These are phyloP conservation scores for Porites lobata DNA, from an alignment of 92 coral and sea anemone species.

Conservation along the genomic window DNA sequence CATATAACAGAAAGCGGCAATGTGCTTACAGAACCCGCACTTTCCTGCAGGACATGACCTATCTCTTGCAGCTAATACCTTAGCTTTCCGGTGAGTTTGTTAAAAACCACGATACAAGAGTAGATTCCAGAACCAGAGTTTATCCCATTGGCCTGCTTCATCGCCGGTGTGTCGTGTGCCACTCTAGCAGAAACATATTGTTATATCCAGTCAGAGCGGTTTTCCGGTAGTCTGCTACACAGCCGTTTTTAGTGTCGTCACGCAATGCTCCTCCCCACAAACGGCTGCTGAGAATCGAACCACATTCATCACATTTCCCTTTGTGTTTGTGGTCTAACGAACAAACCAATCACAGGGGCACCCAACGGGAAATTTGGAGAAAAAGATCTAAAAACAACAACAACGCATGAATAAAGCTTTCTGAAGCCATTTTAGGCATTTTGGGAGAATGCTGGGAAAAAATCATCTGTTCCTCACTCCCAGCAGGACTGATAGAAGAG, in stretches of 20 bases:
- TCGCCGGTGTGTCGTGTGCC: slow-evolving; percentile 68
- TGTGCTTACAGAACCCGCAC: slow-evolving; percentile 68
- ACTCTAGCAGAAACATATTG: slow-evolving; percentile 62
- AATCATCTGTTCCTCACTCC: not conserved
- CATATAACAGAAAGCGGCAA: slow-evolving; percentile 49
- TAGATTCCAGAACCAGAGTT: slow-evolving; percentile 60
- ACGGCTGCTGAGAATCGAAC: too few species aligned
- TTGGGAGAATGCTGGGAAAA: too few species aligned
- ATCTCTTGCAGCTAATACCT: slow-evolving; percentile 60
- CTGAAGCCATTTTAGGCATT: too few species aligned
- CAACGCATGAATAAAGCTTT: too few species aligned
- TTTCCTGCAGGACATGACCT: slow-evolving; percentile 61
- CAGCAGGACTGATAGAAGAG: too few species aligned
- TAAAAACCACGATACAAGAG: slow-evolving; percentile 47
- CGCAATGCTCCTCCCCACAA: too few species aligned
- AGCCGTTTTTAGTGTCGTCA: too few species aligned
- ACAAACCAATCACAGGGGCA: too few species aligned
- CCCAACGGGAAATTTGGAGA: too few species aligned
- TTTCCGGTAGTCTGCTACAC: slow-evolving; percentile 45
- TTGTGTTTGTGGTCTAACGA: too few species aligned
- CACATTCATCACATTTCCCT: too few species aligned
- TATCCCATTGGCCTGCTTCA: slow-evolving; percentile 60
- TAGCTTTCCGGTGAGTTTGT: slow-evolving; percentile 49
- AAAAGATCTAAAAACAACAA: too few species aligned
- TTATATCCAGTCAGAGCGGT: slow-evolving; percentile 44